Evolutionary conservation across 2,888 invertebrate genomes (phyloP).

Genomic region (Plagodis dolabraria): DNA sequence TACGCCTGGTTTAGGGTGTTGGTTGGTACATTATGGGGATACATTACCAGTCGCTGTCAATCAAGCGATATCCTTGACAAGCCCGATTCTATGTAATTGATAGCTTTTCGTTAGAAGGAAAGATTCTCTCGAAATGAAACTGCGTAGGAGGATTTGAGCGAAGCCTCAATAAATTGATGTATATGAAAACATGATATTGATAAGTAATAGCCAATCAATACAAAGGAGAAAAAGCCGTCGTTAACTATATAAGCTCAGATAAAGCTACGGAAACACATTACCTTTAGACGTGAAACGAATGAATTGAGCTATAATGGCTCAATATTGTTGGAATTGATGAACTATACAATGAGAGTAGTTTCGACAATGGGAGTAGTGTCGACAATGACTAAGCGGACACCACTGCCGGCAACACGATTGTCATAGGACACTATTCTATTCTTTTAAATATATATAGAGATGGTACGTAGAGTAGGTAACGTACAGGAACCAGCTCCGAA

Average conservation of each 20-base stretch:
- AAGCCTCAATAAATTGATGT: slow-evolving; percentile 17
- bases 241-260: slow-evolving; percentile 50
- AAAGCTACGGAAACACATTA: slow-evolving; percentile 40
- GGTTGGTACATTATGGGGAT: slow-evolving; percentile 51
- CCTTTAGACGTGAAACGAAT: slow-evolving; percentile 50
- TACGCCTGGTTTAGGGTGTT: slow-evolving; percentile 51
- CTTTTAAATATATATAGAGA: background rate
- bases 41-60: slow-evolving; percentile 68
- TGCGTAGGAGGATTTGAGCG: slow-evolving; percentile 39
- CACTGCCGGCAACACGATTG: slow-evolving; percentile 50
- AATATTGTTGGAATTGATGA: slow-evolving; percentile 54
- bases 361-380: slow-evolving; percentile 55
- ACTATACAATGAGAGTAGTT: slow-evolving; percentile 26
- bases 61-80: slow-evolving; percentile 67
- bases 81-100: slow-evolving; percentile 63
- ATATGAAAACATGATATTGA: slow-evolving; percentile 16
- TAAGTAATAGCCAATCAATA: slow-evolving; percentile 12
- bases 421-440: slow-evolving; percentile 43
- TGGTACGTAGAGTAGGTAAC: too few species aligned
- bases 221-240: slow-evolving; percentile 24
- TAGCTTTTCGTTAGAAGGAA: slow-evolving; percentile 55
- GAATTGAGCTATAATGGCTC: slow-evolving; percentile 62
- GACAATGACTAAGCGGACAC: slow-evolving; percentile 60
- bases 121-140: slow-evolving; percentile 41
- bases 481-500: too few species aligned